phyloP scores from a whole-genome alignment of 2,797 vertebrate genomes.

The Harpagifer antarcticus region DNA sequence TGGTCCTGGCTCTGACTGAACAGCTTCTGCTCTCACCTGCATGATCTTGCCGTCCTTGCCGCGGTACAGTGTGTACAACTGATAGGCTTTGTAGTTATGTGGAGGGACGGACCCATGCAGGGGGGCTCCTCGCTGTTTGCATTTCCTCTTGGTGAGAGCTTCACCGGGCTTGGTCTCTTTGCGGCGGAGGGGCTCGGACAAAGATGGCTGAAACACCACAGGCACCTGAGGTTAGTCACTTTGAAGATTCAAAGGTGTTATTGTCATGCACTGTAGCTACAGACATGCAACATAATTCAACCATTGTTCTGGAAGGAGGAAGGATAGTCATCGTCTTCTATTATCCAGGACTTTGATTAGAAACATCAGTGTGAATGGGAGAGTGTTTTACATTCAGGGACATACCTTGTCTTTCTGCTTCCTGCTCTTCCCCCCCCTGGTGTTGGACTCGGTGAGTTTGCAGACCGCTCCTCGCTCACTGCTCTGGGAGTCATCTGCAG shows the following conservation, averaged over 20 bases:
- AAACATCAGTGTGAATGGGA: background rate
- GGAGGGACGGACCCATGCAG: conserved; percentile 81
- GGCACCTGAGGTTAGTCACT: background rate
- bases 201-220: conserved; percentile 82
- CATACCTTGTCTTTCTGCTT: conserved; percentile 81
- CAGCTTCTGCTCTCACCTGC: conserved; percentile 86
- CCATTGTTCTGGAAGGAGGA: background rate
- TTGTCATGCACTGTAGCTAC: no score
- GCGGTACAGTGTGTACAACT: conserved; percentile 96
- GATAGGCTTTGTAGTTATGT: conserved; percentile 94
- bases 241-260: no score
- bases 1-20: no score
- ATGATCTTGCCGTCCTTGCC: conserved; percentile 95
- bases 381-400: background rate
- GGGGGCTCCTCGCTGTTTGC: conserved; percentile 79
- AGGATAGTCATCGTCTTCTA: fast-evolving
- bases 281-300: no score
- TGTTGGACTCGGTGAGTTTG: conserved; percentile 75
- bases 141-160: conserved; percentile 79
- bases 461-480: conserved; percentile 85
- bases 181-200: conserved; percentile 90
- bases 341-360: background rate
- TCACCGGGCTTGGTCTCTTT: conserved; percentile 83
- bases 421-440: conserved; percentile 81
- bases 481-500: conserved; percentile 91